A percentile compares a stretch with the other conserved stretches of the same genome.
Conservation (phyloP, 1,140 invertebrate species). For the Myzus persicae region DNA sequence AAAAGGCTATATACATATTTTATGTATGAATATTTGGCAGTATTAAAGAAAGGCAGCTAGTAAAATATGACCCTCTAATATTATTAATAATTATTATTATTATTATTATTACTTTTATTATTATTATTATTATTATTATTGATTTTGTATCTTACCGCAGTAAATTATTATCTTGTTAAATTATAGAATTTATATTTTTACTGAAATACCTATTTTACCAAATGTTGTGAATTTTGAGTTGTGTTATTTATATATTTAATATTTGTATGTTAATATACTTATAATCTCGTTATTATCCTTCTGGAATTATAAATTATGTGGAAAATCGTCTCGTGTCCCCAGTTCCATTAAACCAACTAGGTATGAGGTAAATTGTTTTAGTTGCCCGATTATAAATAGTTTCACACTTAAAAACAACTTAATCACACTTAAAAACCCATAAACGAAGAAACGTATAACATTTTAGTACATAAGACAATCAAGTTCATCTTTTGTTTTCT, state of each 20-base stretch:
- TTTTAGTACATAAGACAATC: constrained; percentile 46
- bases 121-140: constrained; percentile 22
- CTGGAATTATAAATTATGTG: not conserved
- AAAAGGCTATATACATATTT: not conserved
- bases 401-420: too few species aligned
- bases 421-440: not conserved
- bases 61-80: not conserved
- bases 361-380: not conserved
- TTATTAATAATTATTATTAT: not conserved
- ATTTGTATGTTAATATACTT: not conserved
- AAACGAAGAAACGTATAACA: not conserved
- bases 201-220: constrained; percentile 39
- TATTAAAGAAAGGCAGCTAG: not conserved
- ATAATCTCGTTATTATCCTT: not conserved
- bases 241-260: constrained; percentile 29
- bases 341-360: not conserved
- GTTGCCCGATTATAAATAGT: not conserved
- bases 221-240: constrained; percentile 40
- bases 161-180: constrained; percentile 36
- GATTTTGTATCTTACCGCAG: not conserved
- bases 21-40: not conserved
- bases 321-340: not conserved
- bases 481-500: constrained; percentile 2
- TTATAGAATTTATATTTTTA: constrained; percentile 50
- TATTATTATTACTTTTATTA: not conserved